Conservation (phyloP, 2,797 vertebrate genomes). For the Ctenopoma kingsleyae region DNA sequence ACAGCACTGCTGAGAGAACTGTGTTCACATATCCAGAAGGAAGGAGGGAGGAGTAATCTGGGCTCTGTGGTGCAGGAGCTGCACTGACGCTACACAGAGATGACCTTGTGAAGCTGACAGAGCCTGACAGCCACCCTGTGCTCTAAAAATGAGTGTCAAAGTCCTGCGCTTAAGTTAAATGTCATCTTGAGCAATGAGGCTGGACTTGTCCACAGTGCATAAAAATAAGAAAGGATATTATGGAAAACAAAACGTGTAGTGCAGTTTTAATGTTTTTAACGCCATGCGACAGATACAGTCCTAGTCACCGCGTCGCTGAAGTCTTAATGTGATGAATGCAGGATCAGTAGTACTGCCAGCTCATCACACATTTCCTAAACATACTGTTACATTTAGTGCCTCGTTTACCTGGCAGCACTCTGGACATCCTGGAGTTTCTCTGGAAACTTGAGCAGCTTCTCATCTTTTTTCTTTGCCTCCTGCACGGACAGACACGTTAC, state of each 20-base stretch:
- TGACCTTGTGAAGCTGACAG: constrained; percentile 66
- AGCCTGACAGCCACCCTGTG: constrained; percentile 38
- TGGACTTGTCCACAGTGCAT: neutral
- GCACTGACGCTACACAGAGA: constrained; percentile 38
- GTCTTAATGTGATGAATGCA: neutral
- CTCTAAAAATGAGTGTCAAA: constrained; percentile 7
- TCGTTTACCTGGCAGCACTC: constrained; percentile 90
- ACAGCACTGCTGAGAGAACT: constrained; percentile 9
- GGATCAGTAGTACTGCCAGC: neutral
- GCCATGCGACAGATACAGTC: neutral
- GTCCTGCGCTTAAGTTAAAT: constrained; percentile 22
- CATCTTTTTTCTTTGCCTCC: constrained; percentile 98
- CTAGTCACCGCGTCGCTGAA: neutral
- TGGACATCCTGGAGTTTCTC: constrained; percentile 93
- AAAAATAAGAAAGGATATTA: neutral
- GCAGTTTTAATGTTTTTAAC: neutral
- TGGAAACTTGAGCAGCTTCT: constrained; percentile 91
- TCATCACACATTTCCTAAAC: too few relatives aligned
- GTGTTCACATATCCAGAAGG: constrained; percentile 18
- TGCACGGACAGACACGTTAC: constrained; percentile 59
- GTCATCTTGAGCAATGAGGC: constrained; percentile 31
- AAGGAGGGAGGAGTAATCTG: constrained; percentile 26
- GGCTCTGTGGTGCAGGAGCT: constrained; percentile 52
- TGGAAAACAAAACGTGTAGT: neutral
- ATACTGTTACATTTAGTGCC: neutral